Conservation (phyloP, 2,113 vertebrate genomes). For the Lasiurus cinereus region DNA sequence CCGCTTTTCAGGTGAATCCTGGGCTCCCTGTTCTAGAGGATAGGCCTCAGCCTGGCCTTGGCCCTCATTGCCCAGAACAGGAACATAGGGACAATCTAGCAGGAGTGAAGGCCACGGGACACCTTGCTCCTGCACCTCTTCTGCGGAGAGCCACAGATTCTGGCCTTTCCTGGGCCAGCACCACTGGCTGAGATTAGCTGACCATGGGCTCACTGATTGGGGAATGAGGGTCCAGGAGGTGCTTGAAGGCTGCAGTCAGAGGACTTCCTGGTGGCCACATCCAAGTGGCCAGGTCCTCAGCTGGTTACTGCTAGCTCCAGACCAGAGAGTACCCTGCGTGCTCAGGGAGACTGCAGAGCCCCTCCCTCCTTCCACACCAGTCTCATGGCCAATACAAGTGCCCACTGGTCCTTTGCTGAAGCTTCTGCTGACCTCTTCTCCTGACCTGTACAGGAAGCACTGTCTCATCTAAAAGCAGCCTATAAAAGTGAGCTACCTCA, state of each 20-base stretch:
- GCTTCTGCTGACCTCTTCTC: fast-evolving
- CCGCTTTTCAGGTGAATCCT: background rate
- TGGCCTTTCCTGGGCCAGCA: background rate
- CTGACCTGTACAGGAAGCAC: background rate
- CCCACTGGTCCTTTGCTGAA: background rate
- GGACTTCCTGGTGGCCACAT: too few relatives aligned
- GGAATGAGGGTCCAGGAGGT: background rate
- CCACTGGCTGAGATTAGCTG: fast-evolving
- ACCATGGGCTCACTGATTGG: background rate
- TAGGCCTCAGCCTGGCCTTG: background rate
- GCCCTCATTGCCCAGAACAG: background rate
- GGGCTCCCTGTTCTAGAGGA: background rate
- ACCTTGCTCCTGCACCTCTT: background rate
- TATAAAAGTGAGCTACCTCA: background rate
- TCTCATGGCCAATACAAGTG: fast-evolving
- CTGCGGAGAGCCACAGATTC: background rate
- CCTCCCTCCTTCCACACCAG: background rate
- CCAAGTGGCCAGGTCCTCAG: background rate
- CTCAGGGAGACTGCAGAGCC: background rate
- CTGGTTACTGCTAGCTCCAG: background rate
- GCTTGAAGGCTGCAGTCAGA: background rate
- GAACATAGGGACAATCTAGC: background rate
- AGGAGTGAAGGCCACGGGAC: background rate
- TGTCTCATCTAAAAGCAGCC: background rate
- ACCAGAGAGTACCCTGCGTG: background rate